Evolutionary conservation across 1,140 invertebrate species (phyloP).

Genomic region (Teleopsis dalmanni): DNA sequence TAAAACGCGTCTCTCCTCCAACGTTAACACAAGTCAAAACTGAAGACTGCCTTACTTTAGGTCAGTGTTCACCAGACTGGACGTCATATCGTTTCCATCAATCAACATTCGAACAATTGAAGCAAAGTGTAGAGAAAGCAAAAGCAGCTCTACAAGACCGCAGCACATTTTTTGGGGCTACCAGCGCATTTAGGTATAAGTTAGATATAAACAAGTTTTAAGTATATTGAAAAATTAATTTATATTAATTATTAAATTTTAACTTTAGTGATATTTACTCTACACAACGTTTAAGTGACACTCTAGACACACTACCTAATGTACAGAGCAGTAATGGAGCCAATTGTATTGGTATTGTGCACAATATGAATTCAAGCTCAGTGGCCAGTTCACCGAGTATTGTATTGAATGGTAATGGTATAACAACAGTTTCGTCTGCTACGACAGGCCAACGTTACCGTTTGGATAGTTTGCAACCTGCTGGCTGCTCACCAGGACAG

Average conservation of each 20-base stretch:
- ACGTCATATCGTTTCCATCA: slow-evolving; percentile 66
- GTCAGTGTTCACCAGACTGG: slow-evolving; percentile 54
- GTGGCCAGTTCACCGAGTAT: slow-evolving; percentile 22
- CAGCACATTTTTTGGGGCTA: slow-evolving; percentile 39
- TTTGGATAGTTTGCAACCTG: slow-evolving; percentile 31
- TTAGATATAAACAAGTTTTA: background rate
- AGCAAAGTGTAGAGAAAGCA: slow-evolving; percentile 80
- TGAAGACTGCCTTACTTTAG: slow-evolving; percentile 50
- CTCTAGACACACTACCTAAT: slow-evolving; percentile 37
- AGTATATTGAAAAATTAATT: background rate
- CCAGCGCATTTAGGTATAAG: slow-evolving; percentile 41
- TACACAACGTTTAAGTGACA: slow-evolving; percentile 35
- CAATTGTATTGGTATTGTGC: slow-evolving; percentile 32
- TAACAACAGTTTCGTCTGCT: slow-evolving; percentile 24
- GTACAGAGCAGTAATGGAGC: slow-evolving; percentile 22
- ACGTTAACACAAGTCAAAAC: slow-evolving; percentile 49
- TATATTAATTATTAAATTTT: background rate
- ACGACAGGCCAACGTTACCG: slow-evolving; percentile 25
- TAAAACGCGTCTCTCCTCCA: slow-evolving; percentile 61
- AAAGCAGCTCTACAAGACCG: slow-evolving; percentile 69
- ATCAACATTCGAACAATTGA: slow-evolving; percentile 77
- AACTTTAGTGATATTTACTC: slow-evolving; percentile 42
- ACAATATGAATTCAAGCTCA: slow-evolving; percentile 19
- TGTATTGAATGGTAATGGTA: slow-evolving; percentile 39
- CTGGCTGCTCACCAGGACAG: slow-evolving; percentile 35